Evolutionary conservation across 2,797 vertebrate species (phyloP).

Genomic region (Fringilla coelebs): DNA sequence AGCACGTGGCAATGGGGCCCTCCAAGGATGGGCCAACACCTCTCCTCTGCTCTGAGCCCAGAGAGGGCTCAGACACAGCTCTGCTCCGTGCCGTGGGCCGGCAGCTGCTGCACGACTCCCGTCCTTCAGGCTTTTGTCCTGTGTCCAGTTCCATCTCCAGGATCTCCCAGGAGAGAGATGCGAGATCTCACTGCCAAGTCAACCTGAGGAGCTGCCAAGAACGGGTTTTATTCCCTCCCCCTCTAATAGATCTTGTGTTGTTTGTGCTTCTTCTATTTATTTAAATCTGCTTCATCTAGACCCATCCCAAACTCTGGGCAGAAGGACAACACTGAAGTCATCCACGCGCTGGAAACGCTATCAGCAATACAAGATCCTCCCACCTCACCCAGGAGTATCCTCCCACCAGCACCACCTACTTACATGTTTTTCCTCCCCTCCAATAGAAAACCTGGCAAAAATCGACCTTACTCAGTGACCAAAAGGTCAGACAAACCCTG

Average conservation of each 20-base stretch:
- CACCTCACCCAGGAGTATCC: not conserved
- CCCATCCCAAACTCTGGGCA: conserved; percentile 50
- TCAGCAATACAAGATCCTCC: not conserved
- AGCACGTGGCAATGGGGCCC: not conserved
- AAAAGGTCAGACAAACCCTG: conserved; percentile 51
- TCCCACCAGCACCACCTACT: conserved; percentile 35
- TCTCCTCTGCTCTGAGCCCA: not conserved
- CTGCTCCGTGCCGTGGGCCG: rapidly evolving
- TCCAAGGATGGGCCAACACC: not conserved
- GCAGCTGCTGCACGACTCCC: not conserved
- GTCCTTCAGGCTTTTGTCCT: not conserved
- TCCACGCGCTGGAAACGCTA: not conserved
- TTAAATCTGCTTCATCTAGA: conserved; percentile 10
- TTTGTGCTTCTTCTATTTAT: not conserved
- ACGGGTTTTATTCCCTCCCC: not conserved
- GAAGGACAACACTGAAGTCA: conserved; percentile 42
- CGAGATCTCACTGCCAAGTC: not conserved
- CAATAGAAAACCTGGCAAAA: conserved; percentile 7
- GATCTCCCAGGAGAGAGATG: conserved; percentile 6
- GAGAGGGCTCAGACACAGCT: not conserved
- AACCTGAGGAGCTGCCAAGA: not conserved
- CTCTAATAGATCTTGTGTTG: not conserved
- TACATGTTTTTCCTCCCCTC: not conserved
- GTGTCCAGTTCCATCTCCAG: not conserved
- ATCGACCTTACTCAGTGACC: not conserved